Percentiles rank a stretch among this genome's conserved stretches.
phyloP scores from a whole-genome alignment of 2,888 invertebrate genomes.

The Sesia bembeciformis region DNA sequence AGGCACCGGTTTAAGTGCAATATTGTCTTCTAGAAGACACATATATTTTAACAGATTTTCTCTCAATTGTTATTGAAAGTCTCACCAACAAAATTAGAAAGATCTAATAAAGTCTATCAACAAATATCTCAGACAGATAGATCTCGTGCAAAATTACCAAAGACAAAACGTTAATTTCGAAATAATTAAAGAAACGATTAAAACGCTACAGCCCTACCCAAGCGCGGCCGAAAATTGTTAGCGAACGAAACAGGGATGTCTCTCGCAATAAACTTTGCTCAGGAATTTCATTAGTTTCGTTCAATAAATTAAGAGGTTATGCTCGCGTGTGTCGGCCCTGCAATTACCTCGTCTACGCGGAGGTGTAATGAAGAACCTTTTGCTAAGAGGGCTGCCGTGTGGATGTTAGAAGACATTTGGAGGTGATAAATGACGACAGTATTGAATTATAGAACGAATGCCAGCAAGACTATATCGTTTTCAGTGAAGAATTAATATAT shows the following conservation, averaged over 20 bases:
- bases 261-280: conserved; percentile 66
- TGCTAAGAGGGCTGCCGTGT: conserved; percentile 20
- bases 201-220: conserved; percentile 35
- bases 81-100: too few relatives aligned
- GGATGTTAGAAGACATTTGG: conserved; percentile 19
- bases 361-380: conserved; percentile 66
- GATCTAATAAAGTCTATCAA: not conserved
- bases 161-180: conserved; percentile 53
- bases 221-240: conserved; percentile 56
- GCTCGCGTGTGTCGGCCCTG: conserved; percentile 71
- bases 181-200: conserved; percentile 72
- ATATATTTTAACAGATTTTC: too few relatives aligned
- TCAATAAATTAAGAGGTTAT: conserved; percentile 75
- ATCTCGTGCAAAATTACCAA: not conserved
- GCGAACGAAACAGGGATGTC: conserved; percentile 61
- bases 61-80: too few relatives aligned
- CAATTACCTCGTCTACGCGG: conserved; percentile 62
- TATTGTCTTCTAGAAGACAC: too few relatives aligned
- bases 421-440: conserved; percentile 13
- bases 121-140: not conserved
- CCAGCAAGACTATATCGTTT: too few relatives aligned
- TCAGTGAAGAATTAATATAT: too few relatives aligned
- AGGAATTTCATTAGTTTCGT: conserved; percentile 74
- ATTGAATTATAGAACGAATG: too few relatives aligned
- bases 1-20: too few relatives aligned